A percentile compares a stretch with the other conserved stretches of the same genome.
Conservation (phyloP, 2,113 vertebrate species). For the Brachionichthys hirsutus region DNA sequence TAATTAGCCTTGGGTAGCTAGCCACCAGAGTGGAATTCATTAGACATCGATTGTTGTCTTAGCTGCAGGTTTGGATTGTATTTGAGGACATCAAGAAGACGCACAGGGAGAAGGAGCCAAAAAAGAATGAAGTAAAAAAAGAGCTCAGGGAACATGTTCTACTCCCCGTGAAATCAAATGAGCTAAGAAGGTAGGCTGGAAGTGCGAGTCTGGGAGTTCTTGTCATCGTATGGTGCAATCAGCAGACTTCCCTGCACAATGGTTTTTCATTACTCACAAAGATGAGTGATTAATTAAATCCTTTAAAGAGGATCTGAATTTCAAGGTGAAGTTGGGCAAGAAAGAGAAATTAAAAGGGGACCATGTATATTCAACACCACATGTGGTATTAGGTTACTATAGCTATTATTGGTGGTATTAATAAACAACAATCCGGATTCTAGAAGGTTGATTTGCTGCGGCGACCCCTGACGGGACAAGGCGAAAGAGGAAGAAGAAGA, state of each 20-base stretch:
- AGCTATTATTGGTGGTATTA: too few species aligned
- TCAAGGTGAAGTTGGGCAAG: too few species aligned
- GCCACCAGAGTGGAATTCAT: conserved; percentile 49
- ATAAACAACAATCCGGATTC: too few species aligned
- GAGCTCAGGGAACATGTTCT: conserved; percentile 5
- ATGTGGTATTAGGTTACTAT: too few species aligned
- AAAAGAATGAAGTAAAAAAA: conserved; percentile 1
- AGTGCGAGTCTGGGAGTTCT: neutral
- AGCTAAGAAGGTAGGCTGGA: neutral
- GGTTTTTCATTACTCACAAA: conserved; percentile 10
- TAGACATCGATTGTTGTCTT: conserved; percentile 52
- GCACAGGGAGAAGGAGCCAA: neutral
- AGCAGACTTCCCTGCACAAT: neutral
- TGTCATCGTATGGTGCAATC: conserved; percentile 1
- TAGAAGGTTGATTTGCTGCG: too few species aligned
- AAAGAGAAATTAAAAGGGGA: too few species aligned
- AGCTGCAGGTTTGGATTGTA: conserved; percentile 25
- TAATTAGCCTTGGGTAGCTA: conserved; percentile 47
- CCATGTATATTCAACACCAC: too few species aligned
- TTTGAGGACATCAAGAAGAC: neutral
- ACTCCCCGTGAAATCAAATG: conserved; percentile 12
- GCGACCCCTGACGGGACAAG: too few species aligned
- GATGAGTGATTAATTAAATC: conserved; percentile 1
- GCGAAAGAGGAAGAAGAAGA: too few species aligned
- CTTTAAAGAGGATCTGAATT: neutral